Percentiles rank a stretch among this genome's conserved stretches.
Conservation (phyloP, 1,140 invertebrate species). For the Drosophila orena region DNA sequence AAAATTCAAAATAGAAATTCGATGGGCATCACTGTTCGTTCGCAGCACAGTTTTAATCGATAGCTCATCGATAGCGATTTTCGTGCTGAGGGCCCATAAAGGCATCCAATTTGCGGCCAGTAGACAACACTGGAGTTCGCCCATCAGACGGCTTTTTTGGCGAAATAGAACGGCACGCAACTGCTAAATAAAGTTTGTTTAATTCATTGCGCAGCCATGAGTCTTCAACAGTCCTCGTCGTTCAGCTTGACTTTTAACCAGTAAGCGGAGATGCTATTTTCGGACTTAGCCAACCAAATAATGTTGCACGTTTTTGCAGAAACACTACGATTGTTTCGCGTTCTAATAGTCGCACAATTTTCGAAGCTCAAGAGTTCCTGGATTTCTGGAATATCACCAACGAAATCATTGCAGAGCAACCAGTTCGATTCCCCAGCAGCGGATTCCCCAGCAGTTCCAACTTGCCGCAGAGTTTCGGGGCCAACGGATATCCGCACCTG, state of each 20-base stretch:
- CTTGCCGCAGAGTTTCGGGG: constrained; percentile 1
- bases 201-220: constrained; percentile 2
- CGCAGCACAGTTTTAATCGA: neutral
- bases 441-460: neutral
- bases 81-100: neutral
- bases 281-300: neutral
- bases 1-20: neutral
- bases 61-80: neutral
- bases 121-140: neutral
- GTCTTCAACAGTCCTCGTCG: constrained; percentile 7
- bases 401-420: neutral
- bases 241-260: constrained; percentile 27
- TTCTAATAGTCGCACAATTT: neutral
- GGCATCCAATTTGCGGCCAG: neutral
- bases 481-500: neutral
- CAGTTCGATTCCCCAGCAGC: neutral
- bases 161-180: neutral
- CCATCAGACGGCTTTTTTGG: no score
- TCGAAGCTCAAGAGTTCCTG: neutral
- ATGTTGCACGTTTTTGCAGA: neutral
- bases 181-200: neutral
- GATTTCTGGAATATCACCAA: neutral
- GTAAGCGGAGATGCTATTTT: neutral
- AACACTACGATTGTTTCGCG: constrained; percentile 5
- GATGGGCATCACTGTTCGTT: neutral